A percentile compares a stretch with the other conserved stretches of the same genome.
phyloP scores from a whole-genome alignment of 2,797 vertebrate species.

The Salarias fasciatus region DNA sequence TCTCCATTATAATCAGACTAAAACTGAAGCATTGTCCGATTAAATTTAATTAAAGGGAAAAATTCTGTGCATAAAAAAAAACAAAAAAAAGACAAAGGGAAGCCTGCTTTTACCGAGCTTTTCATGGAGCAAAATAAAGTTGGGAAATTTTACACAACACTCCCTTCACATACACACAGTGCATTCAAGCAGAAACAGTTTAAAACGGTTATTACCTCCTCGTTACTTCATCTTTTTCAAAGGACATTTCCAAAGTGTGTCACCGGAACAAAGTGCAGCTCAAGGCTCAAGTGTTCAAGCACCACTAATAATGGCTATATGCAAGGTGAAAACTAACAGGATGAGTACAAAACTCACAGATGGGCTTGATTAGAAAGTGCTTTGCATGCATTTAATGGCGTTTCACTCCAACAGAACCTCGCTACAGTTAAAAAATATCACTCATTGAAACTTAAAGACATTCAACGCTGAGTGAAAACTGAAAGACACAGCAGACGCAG shows the following conservation, averaged over 20 bases:
- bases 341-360: constrained; percentile 6
- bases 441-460: too few relatives aligned
- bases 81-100: too few relatives aligned
- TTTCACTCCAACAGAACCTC: too few relatives aligned
- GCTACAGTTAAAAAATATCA: too few relatives aligned
- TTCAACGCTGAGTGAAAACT: too few relatives aligned
- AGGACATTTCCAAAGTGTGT: background rate
- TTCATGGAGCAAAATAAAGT: constrained; percentile 4
- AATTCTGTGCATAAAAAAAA: constrained; percentile 9
- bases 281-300: background rate
- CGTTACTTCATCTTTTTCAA: constrained; percentile 1
- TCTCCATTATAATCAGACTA: too few relatives aligned
- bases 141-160: background rate
- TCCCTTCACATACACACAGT: background rate
- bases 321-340: constrained; percentile 2
- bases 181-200: background rate
- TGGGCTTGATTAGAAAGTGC: constrained; percentile 11
- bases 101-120: constrained; percentile 7
- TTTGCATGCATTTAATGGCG: background rate
- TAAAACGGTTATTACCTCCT: constrained; percentile 10
- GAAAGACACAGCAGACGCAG: background rate
- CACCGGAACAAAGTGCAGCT: constrained; percentile 4
- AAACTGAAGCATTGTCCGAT: too few relatives aligned
- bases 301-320: constrained; percentile 5
- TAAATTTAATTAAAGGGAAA: constrained; percentile 21